phyloP scores from a whole-genome alignment of 2,797 vertebrate species.

The Crenichthys baileyi region DNA sequence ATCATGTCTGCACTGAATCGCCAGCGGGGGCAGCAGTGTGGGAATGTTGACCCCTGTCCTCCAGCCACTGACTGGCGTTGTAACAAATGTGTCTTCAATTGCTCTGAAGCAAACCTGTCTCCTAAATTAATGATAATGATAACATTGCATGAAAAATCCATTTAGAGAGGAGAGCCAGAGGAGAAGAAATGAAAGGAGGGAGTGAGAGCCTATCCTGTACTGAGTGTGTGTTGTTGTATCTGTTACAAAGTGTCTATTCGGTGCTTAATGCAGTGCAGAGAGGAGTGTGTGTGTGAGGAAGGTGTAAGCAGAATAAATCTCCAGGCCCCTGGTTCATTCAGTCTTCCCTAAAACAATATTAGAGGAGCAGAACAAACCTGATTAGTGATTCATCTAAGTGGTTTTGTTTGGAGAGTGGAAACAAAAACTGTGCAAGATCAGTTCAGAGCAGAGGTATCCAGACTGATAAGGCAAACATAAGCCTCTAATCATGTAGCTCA shows the following conservation, averaged over 20 bases:
- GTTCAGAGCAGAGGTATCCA: no score
- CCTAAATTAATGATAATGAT: conserved; percentile 74
- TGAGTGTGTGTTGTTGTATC: conserved; percentile 6
- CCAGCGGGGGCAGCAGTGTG: conserved; percentile 36
- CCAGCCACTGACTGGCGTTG: conserved; percentile 32
- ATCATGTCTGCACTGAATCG: conserved; percentile 6
- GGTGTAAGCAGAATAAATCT: conserved; percentile 26
- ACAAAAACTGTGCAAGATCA: not conserved
- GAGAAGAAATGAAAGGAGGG: conserved; percentile 25
- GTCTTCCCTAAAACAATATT: conserved; percentile 29
- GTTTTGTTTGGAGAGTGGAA: not conserved
- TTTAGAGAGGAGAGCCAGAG: conserved; percentile 59
- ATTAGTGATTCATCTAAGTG: not conserved
- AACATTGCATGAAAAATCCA: conserved; percentile 72
- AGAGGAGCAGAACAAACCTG: conserved; percentile 20
- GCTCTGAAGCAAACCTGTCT: conserved; percentile 68
- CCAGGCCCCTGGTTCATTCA: conserved; percentile 44
- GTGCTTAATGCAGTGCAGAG: not conserved
- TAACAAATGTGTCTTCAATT: conserved; percentile 69
- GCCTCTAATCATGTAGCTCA: no score
- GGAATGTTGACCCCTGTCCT: conserved; percentile 24
- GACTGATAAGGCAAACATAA: no score
- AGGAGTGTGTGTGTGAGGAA: conserved; percentile 2
- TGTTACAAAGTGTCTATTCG: conserved; percentile 9
- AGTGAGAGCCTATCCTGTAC: not conserved